phyloP scores from a whole-genome alignment of 2,797 vertebrate genomes.

The Semaprochilodus insignis region DNA sequence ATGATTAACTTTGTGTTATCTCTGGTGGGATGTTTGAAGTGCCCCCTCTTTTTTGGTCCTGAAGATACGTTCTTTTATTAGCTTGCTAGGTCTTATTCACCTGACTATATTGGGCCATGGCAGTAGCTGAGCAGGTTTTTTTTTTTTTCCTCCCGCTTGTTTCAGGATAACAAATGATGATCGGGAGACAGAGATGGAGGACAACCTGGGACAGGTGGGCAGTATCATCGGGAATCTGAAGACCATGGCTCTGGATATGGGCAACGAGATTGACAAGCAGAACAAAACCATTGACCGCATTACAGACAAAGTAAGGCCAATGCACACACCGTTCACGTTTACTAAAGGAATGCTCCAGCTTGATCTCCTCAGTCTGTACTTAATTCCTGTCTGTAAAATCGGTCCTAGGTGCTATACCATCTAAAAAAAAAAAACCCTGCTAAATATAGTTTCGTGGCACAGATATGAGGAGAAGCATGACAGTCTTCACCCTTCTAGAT shows the following conservation, averaged over 20 bases:
- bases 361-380: neutral
- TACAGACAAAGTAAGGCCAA: slow-evolving; percentile 84
- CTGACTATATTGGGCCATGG: no score
- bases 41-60: no score
- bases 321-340: no score
- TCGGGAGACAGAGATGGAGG: slow-evolving; percentile 98
- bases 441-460: no score
- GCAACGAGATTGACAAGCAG: slow-evolving; percentile 92
- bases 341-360: neutral
- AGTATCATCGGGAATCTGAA: slow-evolving; percentile 92
- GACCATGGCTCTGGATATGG: slow-evolving; percentile 94
- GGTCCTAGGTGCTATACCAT: no score
- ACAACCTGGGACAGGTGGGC: slow-evolving; percentile 91
- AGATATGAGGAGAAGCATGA: no score
- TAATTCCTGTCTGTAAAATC: neutral
- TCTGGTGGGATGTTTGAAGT: neutral
- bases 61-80: no score
- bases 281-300: slow-evolving; percentile 89
- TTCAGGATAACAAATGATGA: slow-evolving; percentile 92
- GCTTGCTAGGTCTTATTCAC: no score
- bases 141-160: neutral
- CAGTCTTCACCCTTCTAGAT: no score
- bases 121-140: no score
- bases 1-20: neutral
- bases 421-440: no score